phyloP scores from a whole-genome alignment of 2,797 vertebrate species.

The Geotrypetes seraphini region DNA sequence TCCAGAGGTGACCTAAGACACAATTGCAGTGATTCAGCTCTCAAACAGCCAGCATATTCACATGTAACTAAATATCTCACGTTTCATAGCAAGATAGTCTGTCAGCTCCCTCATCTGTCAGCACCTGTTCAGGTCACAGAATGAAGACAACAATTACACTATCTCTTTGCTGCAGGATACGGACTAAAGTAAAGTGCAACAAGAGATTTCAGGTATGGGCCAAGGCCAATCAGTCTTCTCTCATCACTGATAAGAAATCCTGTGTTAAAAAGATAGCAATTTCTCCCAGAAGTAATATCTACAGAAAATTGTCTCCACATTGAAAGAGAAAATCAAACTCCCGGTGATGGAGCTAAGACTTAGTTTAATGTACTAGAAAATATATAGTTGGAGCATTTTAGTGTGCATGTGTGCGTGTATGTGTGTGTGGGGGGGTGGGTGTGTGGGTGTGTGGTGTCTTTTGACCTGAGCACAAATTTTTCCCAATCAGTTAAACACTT shows the following conservation, averaged over 20 bases:
- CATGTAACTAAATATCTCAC: slow-evolving; percentile 60
- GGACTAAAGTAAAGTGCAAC: slow-evolving; percentile 48
- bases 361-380: slow-evolving; percentile 34
- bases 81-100: slow-evolving; percentile 64
- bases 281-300: slow-evolving; percentile 60
- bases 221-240: slow-evolving; percentile 70
- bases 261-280: slow-evolving; percentile 60
- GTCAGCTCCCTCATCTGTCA: slow-evolving; percentile 71
- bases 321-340: slow-evolving; percentile 28
- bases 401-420: too few relatives aligned
- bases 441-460: too few relatives aligned
- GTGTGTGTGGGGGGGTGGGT: too few relatives aligned
- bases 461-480: too few relatives aligned
- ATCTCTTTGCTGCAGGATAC: slow-evolving; percentile 72
- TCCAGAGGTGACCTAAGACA: slow-evolving; percentile 31
- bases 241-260: slow-evolving; percentile 70
- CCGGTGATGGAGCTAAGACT: slow-evolving; percentile 30
- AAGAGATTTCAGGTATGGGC: slow-evolving; percentile 63
- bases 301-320: slow-evolving; percentile 37
- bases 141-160: slow-evolving; percentile 66
- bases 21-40: slow-evolving; percentile 30
- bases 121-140: slow-evolving; percentile 75
- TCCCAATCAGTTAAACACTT: too few relatives aligned
- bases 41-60: slow-evolving; percentile 39
- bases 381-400: too few relatives aligned